phyloP scores from a whole-genome alignment of 2,113 vertebrate species.

The Tor tambroides region DNA sequence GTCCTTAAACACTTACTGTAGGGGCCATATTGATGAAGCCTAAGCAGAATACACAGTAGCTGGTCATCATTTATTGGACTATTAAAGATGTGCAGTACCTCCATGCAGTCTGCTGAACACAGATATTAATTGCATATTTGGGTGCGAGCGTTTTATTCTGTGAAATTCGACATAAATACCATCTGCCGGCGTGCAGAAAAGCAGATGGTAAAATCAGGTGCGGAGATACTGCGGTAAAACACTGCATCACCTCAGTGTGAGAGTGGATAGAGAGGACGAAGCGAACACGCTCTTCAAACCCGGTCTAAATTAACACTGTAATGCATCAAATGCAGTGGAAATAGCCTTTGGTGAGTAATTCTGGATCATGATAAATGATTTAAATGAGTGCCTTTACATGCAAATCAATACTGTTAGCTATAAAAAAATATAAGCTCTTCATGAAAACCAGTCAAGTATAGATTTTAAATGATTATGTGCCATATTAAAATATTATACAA shows the following conservation, averaged over 20 bases:
- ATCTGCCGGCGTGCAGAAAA: conserved; percentile 29
- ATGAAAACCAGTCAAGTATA: not conserved
- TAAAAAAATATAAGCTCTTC: not conserved
- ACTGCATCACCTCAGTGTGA: not conserved
- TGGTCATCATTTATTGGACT: conserved; percentile 4
- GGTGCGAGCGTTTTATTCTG: conserved; percentile 10
- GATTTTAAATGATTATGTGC: no score
- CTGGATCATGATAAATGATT: no score
- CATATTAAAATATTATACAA: no score
- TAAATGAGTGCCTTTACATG: not conserved
- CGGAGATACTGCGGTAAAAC: conserved; percentile 21
- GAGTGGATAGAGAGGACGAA: not conserved
- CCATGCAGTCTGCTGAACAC: not conserved
- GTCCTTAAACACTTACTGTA: not conserved
- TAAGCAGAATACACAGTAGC: not conserved
- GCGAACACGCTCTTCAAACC: not conserved
- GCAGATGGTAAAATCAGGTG: conserved; percentile 46
- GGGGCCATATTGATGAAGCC: not conserved
- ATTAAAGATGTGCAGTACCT: not conserved
- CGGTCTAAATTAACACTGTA: not conserved
- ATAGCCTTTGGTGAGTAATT: not conserved
- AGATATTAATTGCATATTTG: conserved; percentile 34
- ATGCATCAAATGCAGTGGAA: not conserved
- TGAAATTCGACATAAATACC: conserved; percentile 12
- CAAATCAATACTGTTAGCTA: not conserved